Evolutionary conservation across 64 coral and sea anemone species (phyloP), one percentile per base, ranked within the genome.

Genomic region (Anthopleura sola): DNA sequence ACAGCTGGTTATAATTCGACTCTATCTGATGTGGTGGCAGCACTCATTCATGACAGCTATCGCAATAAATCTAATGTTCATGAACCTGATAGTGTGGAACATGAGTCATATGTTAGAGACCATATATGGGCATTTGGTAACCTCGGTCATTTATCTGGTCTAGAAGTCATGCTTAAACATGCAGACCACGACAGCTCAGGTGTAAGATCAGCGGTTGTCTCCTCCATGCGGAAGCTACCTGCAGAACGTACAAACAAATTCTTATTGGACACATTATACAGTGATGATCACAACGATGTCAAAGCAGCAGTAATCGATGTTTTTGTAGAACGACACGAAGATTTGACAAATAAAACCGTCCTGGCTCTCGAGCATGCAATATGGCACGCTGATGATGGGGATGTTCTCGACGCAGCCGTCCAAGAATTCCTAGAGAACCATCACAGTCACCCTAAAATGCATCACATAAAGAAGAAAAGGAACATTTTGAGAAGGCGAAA

Each of bases 61-160:
- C 54, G 46, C 51, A 94, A 94, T 78, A 91, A 88, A 55, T 92
- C 95, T 48, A 86, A 66, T 55, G 37, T 94, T 54, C 86, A 98
- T 50, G 81, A 94, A 75, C 89, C 92, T 23, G 95, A 98, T 15
- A 98, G 92, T 39, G 48, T 78, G 21, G 86, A 91, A 11, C 89
- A 91, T 19, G 92, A 98, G 49, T 57, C 86, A 2, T 94, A 90
- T 47, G 84, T 98, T 21, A 84, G 95, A 33, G 88, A 90, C 84
- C 92, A 98, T 56, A 90, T 98, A 53, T 98, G 95, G 95, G 95
- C 95, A 23, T 94, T 98, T 64, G 92, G 95, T 20, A 98, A 98
- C 75, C 87, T 98, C 33, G 95, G 95, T 32, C 95, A 98, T 81
- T 82, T 84, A 36, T 91, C 92, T 56, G 92, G 89, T 38, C 81